Base-by-base conservation (phyloP, 2,113 vertebrate species). In the Dascyllus trimaculatus region DNA sequence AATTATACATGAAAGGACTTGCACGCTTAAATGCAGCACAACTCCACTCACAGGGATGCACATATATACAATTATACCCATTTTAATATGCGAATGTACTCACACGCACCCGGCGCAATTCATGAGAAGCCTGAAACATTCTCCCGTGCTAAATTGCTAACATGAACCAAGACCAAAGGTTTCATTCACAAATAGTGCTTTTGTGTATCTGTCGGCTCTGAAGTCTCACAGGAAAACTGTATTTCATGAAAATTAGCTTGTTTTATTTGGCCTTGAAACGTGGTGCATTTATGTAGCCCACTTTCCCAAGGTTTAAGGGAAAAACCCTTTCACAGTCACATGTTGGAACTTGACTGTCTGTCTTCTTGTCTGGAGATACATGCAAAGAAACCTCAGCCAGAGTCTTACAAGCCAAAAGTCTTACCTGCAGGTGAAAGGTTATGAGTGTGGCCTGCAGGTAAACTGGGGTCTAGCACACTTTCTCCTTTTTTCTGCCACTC, bases 391-490 rank as follows among this genome's bases (percentile, higher is more conserved):
- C 26, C 59, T 61, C 64, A 38, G 68, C 69, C 38, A 59, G 35
- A 73, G 35, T 71, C 74, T 67, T 78, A 68, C 32, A 51, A 89
- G 65, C 81, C 24, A 58, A 73, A 78, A 54, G 64, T 86, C 64
- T 84, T 71, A 78, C 62, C 64, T 71, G 18, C 53, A 87, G 88
- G 84, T 89, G 58, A 89, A 80, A 89, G 91, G 81, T 93, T 46
- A 79, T 17, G 71, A 83, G 66, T 81, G 63, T 80, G 78, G 69
- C 86, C 82, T 69, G 59, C 22, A 87, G 90, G 71, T 35, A 69
- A 4, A 8, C 40, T 32, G 22, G 10, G 17, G 54, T 67, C 70
- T 62, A 54, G 60, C 48, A 78, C 65, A 76, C 51, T 61, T 59
- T 75, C 48, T 46, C 46, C 61, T 24, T 71, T 46, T 75, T 60